phyloP scores from a whole-genome alignment of 2,888 invertebrate genomes.

The Acrobasis consociella region DNA sequence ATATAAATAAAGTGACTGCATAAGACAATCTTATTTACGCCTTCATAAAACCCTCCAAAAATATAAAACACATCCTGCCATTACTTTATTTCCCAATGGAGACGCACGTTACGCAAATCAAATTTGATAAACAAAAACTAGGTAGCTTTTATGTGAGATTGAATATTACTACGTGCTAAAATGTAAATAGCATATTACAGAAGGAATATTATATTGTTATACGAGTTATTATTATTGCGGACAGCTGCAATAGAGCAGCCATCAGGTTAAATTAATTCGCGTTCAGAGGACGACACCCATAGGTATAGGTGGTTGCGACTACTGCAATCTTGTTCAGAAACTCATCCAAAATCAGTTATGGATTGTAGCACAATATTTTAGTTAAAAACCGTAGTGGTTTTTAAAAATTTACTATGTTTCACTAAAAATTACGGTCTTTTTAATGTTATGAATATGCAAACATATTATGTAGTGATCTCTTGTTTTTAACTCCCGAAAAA shows the following conservation, averaged over 20 bases:
- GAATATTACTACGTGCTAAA: not conserved
- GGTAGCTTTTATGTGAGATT: not conserved
- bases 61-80: not conserved
- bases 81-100: not conserved
- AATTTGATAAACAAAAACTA: not conserved
- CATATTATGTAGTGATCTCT: too few species aligned
- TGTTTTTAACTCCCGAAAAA: too few species aligned
- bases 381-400: too few species aligned
- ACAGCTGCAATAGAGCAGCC: not conserved
- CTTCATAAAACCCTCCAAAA: too few species aligned
- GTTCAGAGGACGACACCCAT: too few species aligned
- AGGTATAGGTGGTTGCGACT: not conserved
- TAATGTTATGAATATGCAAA: too few species aligned
- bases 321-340: not conserved
- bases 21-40: too few species aligned
- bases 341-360: too few species aligned
- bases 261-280: conserved; percentile 4
- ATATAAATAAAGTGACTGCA: too few species aligned
- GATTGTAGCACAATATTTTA: too few species aligned
- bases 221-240: not conserved
- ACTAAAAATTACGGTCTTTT: too few species aligned
- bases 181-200: not conserved
- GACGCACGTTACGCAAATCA: conserved; percentile 1
- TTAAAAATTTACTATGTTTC: too few species aligned
- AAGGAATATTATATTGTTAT: not conserved